phyloP scores from a whole-genome alignment of 2,797 vertebrate species.

The Neosilurus hyrtlii region DNA sequence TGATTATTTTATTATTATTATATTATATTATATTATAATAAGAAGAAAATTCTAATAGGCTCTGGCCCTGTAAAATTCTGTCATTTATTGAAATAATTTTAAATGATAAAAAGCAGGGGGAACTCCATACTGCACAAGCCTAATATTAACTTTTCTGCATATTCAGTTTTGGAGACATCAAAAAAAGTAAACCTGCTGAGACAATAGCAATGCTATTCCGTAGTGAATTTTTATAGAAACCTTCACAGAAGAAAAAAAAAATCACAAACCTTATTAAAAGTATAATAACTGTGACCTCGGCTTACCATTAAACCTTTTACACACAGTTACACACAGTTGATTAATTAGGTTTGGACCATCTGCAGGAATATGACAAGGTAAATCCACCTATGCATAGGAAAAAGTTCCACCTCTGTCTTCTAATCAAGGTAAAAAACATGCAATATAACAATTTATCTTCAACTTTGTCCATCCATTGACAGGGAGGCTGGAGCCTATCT shows the following conservation, averaged over 20 bases:
- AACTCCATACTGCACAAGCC: neutral
- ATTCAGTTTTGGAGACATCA: conserved; percentile 44
- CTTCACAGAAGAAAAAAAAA: conserved; percentile 19
- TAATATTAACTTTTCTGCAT: neutral
- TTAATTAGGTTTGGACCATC: neutral
- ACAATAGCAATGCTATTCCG: conserved; percentile 55
- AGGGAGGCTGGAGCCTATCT: too few species aligned
- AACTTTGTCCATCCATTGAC: too few species aligned
- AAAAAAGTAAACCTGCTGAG: conserved; percentile 63
- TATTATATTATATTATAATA: too few species aligned
- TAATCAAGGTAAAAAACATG: neutral
- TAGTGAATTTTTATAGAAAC: conserved; percentile 17
- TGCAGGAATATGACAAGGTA: neutral
- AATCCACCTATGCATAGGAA: neutral
- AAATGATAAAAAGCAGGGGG: neutral
- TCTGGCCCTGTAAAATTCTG: neutral
- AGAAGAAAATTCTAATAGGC: too few species aligned
- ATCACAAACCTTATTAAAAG: too few species aligned
- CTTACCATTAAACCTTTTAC: neutral
- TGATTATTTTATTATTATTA: too few species aligned
- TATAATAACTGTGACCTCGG: neutral
- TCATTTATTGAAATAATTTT: neutral
- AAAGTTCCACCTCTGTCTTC: neutral
- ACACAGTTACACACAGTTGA: neutral
- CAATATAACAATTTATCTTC: neutral